A percentile compares a stretch with the other conserved stretches of the same genome.
These are phyloP conservation scores for Tetranychus urticae DNA, from an alignment of 1,140 invertebrate genomes.

Conservation along the genomic window DNA sequence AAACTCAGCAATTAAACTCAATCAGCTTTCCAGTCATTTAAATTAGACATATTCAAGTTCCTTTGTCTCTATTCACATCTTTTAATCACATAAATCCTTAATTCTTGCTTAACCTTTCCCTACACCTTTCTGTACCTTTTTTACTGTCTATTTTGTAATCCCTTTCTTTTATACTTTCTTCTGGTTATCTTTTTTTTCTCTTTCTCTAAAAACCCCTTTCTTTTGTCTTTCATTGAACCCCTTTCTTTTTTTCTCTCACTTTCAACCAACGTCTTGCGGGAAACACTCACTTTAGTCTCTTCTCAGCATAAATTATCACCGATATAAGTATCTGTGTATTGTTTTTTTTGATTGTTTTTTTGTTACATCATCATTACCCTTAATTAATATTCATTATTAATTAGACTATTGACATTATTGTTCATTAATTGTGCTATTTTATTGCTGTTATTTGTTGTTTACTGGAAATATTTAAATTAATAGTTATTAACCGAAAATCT, in stretches of 20 bases:
- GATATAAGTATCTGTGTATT: too few species aligned
- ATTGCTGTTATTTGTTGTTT: too few species aligned
- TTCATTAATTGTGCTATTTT: too few species aligned
- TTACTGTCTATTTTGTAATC: background rate
- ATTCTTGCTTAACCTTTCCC: background rate
- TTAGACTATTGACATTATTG: too few species aligned
- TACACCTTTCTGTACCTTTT: background rate
- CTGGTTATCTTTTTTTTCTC: background rate
- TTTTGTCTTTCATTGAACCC: background rate
- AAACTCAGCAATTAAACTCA: background rate
- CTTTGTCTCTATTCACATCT: background rate
- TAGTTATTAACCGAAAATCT: too few species aligned
- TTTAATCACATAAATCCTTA: background rate
- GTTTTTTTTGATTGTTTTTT: too few species aligned
- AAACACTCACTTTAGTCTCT: too few species aligned
- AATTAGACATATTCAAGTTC: background rate
- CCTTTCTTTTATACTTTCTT: background rate
- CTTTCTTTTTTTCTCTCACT: background rate
- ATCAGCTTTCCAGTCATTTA: background rate
- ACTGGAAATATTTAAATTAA: too few species aligned
- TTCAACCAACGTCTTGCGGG: background rate
- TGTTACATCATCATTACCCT: too few species aligned
- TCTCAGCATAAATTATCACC: too few species aligned
- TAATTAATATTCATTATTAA: too few species aligned
- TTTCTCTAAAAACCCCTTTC: background rate